phyloP scores from a whole-genome alignment of 2,888 invertebrate genomes.

The Cremastinae sp. region DNA sequence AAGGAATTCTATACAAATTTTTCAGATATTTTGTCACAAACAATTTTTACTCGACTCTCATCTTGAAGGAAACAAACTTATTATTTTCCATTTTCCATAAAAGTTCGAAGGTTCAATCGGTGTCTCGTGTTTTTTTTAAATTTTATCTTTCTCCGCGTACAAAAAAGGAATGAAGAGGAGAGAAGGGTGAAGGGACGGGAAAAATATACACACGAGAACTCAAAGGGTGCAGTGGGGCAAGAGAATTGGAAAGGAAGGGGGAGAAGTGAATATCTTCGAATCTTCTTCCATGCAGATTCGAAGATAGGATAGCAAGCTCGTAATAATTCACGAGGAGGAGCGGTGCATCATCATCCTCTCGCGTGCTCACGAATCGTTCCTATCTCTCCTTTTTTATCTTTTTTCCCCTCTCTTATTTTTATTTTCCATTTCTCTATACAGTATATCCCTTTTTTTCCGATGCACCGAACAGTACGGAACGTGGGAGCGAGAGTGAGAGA shows the following conservation, averaged over 20 bases:
- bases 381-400: conserved; percentile 41
- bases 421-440: conserved; percentile 27
- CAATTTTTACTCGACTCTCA: no score
- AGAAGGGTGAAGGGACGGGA: conserved; percentile 53
- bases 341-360: conserved; percentile 69
- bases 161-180: conserved; percentile 24
- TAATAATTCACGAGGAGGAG: conserved; percentile 71
- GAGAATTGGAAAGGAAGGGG: conserved; percentile 8
- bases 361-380: conserved; percentile 54
- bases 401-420: conserved; percentile 52
- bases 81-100: conserved; percentile 1
- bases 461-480: conserved; percentile 43
- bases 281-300: conserved; percentile 69
- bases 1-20: no score
- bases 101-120: conserved; percentile 15
- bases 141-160: background rate
- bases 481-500: conserved; percentile 60
- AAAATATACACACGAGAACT: conserved; percentile 55
- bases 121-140: conserved; percentile 17
- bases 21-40: no score
- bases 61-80: no score
- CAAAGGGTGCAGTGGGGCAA: conserved; percentile 19
- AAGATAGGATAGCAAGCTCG: conserved; percentile 67
- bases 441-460: no score
- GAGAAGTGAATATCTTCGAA: conserved; percentile 54